Evolutionary conservation across 2,888 invertebrate species (phyloP).

Genomic region (Trileptium ribeirensis): DNA sequence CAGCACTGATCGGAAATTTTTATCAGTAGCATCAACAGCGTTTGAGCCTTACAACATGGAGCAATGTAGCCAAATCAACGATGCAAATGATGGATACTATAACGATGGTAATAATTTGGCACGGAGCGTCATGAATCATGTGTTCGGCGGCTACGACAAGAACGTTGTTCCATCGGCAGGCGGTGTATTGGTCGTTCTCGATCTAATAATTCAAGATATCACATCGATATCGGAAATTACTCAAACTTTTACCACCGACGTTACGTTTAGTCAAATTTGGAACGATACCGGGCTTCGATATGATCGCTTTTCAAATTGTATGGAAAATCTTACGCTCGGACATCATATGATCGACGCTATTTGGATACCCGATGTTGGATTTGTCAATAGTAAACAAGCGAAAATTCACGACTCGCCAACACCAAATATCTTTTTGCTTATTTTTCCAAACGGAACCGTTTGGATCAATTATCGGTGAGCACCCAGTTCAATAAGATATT

Average conservation of each 20-base stretch:
- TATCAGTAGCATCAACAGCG: too few relatives aligned
- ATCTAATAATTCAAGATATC: slow-evolving; percentile 37
- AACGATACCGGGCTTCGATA: slow-evolving; percentile 30
- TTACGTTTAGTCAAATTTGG: slow-evolving; percentile 31
- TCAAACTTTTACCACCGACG: slow-evolving; percentile 41
- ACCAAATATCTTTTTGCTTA: slow-evolving; percentile 48
- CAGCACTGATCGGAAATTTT: too few relatives aligned
- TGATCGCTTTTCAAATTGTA: slow-evolving; percentile 29
- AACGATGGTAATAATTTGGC: too few relatives aligned
- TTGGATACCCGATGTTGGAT: slow-evolving; percentile 44
- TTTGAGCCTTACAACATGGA: too few relatives aligned
- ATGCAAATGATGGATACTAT: too few relatives aligned
- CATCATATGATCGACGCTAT: slow-evolving; percentile 45
- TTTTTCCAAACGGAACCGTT: slow-evolving; percentile 46
- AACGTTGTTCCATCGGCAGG: too few relatives aligned
- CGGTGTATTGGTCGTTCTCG: slow-evolving; percentile 50
- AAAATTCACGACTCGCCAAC: slow-evolving; percentile 46
- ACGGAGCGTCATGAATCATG: too few relatives aligned
- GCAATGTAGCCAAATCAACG: too few relatives aligned
- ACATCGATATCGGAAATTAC: slow-evolving; percentile 34
- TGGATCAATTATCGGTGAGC: slow-evolving; percentile 36
- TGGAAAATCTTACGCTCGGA: slow-evolving; percentile 37
- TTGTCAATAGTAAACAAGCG: slow-evolving; percentile 31
- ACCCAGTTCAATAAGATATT: too few relatives aligned
- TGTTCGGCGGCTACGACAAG: too few relatives aligned